phyloP scores from a whole-genome alignment of 2,888 invertebrate genomes.

The Adelphocoris suturalis region DNA sequence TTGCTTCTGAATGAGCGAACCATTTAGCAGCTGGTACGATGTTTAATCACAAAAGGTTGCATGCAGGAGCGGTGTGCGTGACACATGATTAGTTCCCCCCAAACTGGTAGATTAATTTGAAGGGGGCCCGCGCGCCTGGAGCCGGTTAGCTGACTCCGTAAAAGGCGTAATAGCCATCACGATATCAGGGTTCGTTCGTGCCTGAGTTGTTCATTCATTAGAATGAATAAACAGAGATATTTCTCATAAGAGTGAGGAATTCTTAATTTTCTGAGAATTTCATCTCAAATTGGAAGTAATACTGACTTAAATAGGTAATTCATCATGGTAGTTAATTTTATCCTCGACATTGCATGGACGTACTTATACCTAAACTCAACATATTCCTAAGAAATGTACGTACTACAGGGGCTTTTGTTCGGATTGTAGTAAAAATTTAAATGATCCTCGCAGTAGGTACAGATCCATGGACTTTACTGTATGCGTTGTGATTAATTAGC shows the following conservation, averaged over 20 bases:
- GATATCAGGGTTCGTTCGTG: slow-evolving; percentile 15
- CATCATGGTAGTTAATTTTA: too few relatives aligned
- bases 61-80: slow-evolving; percentile 65
- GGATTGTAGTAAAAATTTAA: too few relatives aligned
- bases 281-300: too few relatives aligned
- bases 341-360: too few relatives aligned
- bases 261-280: background rate
- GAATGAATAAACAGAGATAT: slow-evolving; percentile 1
- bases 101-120: slow-evolving; percentile 54
- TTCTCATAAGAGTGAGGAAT: background rate
- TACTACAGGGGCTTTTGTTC: too few relatives aligned
- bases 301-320: too few relatives aligned
- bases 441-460: too few relatives aligned
- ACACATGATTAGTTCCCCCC: slow-evolving; percentile 68
- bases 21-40: slow-evolving; percentile 68
- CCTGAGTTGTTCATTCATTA: slow-evolving; percentile 10
- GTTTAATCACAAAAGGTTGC: slow-evolving; percentile 67
- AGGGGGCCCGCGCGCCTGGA: background rate
- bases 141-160: slow-evolving; percentile 45
- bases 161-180: slow-evolving; percentile 35
- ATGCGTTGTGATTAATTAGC: too few relatives aligned
- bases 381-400: too few relatives aligned
- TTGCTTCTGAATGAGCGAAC: slow-evolving; percentile 43
- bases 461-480: too few relatives aligned
- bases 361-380: too few relatives aligned